Evolutionary conservation across 1,140 invertebrate genomes (phyloP).

Genomic region (Doryteuthis pealeii): DNA sequence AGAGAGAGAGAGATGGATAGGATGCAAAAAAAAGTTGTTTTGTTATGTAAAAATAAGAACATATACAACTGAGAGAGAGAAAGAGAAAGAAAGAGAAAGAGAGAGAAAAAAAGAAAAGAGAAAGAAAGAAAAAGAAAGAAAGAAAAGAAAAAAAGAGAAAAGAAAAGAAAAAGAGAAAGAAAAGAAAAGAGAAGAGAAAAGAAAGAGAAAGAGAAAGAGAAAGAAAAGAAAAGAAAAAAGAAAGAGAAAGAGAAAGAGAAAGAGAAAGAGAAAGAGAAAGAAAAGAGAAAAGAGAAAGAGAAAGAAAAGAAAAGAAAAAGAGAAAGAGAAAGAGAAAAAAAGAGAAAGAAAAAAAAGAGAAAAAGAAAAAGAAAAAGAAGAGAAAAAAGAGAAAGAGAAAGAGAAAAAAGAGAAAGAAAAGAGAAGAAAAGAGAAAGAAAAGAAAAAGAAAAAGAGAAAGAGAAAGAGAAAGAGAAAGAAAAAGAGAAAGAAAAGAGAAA

Average conservation of each 20-base stretch:
- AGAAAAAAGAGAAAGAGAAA: not conserved
- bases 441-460: not conserved
- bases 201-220: conserved; percentile 20
- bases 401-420: not conserved
- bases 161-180: conserved; percentile 14
- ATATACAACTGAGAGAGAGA: too few relatives aligned
- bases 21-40: too few relatives aligned
- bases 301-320: not conserved
- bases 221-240: too few relatives aligned
- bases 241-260: conserved; percentile 16
- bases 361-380: not conserved
- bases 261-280: conserved; percentile 15
- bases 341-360: not conserved
- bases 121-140: too few relatives aligned
- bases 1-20: too few relatives aligned
- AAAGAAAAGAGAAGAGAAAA: conserved; percentile 1
- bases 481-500: not conserved
- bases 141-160: conserved; percentile 2
- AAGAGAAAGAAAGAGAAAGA: not conserved
- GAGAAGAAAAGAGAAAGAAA: not conserved
- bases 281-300: conserved; percentile 15
- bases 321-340: not conserved
- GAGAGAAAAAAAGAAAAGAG: too few relatives aligned
- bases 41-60: too few relatives aligned
- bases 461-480: not conserved